Conservation (phyloP, 1,140 invertebrate species). For the Cotesia chilonis region DNA sequence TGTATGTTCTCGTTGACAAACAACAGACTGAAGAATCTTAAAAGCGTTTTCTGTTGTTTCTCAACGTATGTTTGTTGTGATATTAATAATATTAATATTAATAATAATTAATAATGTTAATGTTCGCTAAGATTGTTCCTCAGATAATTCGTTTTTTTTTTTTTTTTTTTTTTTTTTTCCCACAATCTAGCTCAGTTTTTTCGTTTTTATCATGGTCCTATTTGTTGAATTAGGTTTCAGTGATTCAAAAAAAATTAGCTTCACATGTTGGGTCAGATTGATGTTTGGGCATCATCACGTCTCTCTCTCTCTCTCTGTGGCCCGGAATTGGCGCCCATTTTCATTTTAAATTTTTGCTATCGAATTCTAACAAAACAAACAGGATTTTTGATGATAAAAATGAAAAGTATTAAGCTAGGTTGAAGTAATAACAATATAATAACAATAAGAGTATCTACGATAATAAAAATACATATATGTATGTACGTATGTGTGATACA, state of each 20-base stretch:
- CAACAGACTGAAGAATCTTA: constrained; percentile 45
- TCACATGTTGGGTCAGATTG: no score
- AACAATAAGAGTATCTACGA: constrained; percentile 28
- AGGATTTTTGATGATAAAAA: constrained; percentile 37
- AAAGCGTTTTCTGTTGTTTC: constrained; percentile 48
- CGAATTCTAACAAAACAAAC: constrained; percentile 1
- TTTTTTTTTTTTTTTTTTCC: no score
- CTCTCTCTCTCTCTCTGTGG: no score
- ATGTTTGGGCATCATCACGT: no score
- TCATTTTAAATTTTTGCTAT: no score
- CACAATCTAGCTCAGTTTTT: no score
- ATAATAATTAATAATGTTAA: constrained; percentile 9
- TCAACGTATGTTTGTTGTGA: constrained; percentile 53
- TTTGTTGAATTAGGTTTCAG: no score
- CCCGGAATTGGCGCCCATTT: no score
- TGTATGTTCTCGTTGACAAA: constrained; percentile 46
- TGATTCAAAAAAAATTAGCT: no score
- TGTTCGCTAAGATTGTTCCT: not conserved
- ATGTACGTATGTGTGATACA: constrained; percentile 39
- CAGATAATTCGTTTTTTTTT: no score
- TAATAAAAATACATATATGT: constrained; percentile 46
- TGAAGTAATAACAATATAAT: constrained; percentile 34
- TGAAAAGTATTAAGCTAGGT: constrained; percentile 48
- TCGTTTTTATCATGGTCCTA: no score
- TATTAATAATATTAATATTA: constrained; percentile 4